These are phyloP conservation scores for Archegozetes longisetosus DNA, from an alignment of 1,140 invertebrate species.

Conservation along the genomic window DNA sequence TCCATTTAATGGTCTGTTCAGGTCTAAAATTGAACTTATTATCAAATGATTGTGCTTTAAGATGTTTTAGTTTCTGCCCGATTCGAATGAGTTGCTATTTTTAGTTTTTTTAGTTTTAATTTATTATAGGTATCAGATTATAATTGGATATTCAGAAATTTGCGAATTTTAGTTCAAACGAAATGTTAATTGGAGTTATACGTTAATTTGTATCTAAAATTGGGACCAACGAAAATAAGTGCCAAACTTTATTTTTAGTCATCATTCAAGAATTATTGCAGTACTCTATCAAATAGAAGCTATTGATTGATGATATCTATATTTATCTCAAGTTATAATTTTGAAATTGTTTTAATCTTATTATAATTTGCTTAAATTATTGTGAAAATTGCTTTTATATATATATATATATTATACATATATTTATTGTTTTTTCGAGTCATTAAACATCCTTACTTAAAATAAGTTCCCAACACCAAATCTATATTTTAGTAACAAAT, in stretches of 20 bases:
- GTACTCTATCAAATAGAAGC: neutral
- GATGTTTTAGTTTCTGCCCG: too few relatives aligned
- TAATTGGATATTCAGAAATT: neutral
- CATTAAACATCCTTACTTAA: neutral
- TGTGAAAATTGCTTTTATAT: neutral
- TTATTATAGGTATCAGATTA: neutral
- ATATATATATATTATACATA: neutral
- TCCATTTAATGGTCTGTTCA: too few relatives aligned
- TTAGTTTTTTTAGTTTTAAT: neutral
- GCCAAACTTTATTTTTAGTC: neutral
- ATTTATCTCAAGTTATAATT: neutral
- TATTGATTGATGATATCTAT: neutral
- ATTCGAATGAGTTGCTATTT: neutral
- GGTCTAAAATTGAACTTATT: too few relatives aligned
- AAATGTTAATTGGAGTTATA: neutral
- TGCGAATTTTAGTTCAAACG: too few relatives aligned
- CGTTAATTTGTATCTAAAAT: neutral
- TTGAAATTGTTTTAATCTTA: neutral
- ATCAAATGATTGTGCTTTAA: too few relatives aligned
- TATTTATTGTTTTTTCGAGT: neutral
- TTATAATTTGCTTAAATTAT: neutral
- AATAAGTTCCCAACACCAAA: too few relatives aligned
- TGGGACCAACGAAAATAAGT: neutral
- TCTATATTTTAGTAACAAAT: too few relatives aligned
- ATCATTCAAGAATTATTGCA: neutral